Conservation (phyloP, 2,888 invertebrate species). For the Heliconius sara region DNA sequence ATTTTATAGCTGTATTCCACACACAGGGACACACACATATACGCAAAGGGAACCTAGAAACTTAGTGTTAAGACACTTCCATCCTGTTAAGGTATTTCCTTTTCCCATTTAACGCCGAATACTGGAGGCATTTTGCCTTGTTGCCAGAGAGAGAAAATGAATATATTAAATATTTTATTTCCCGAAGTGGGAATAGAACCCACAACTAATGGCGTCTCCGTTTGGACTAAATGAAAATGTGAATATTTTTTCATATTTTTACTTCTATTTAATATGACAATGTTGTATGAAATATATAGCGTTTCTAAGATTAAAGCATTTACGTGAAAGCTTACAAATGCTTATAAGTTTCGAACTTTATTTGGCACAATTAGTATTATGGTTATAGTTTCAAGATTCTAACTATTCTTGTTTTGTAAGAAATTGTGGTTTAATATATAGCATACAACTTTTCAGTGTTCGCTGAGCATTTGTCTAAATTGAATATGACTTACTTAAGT, state of each 20-base stretch:
- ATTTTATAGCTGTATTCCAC: no score
- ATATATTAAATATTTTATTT: no score
- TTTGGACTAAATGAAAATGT: background rate
- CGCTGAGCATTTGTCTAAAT: background rate
- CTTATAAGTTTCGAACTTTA: constrained; percentile 19
- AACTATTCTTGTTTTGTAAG: background rate
- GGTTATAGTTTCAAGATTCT: constrained; percentile 9
- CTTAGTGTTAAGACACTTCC: no score
- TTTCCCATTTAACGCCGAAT: no score
- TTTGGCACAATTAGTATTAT: constrained; percentile 6
- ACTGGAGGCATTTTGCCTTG: no score
- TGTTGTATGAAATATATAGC: background rate
- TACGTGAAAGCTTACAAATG: constrained; percentile 4
- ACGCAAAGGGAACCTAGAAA: no score
- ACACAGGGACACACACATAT: no score
- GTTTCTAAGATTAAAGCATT: background rate
- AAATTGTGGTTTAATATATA: background rate
- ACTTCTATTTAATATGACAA: background rate
- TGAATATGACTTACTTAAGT: background rate
- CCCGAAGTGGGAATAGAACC: no score
- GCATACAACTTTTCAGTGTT: background rate
- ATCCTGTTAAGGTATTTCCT: no score
- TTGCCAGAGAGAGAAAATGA: no score
- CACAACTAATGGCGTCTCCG: no score
- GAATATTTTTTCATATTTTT: background rate